Evolutionary conservation across 2,888 invertebrate genomes (phyloP), one percentile per base, ranked within the genome.

Genomic region (Aphidius colemani): DNA sequence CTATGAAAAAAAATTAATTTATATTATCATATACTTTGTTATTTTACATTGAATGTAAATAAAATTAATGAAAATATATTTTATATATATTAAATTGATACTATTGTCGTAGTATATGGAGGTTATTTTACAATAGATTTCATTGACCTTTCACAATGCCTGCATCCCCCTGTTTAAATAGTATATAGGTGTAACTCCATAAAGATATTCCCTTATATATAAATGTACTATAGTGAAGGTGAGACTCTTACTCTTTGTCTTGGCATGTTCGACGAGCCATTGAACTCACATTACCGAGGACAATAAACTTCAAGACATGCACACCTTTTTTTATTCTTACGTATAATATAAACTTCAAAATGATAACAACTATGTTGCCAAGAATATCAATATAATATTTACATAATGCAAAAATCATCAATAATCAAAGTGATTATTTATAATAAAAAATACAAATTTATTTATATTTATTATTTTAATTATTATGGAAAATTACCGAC

Each of bases 91-190:
- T 30, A 30, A 30, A 30, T 30, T 30, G 30, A 30, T 30, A 30
- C 30, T 5, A 30, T 30, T 30, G 30, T 30, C 5, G 30, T 30
- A 30, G n/a, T 45, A 39, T 51, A 39, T 51, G n/a, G 62, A 76
- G 74, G 73, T 77, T 75, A 75, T 74, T 74, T 61, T 69, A 67
- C 74, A 74, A 75, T 77, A 77, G 74, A 74, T 76, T 30, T 70
- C 75, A 71, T 75, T 77, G 78, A 78, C 77, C 78, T 78, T 75
- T 64, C 72, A 71, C 77, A 73, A 76, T 75, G 73, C 71, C 70
- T 72, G 70, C 71, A 71, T 73, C 70, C 67, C 66, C 70, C 68
- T 71, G 65, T 30, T 30, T 30, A 2, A 30, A 30, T 0, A 3
- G 30, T 30, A 30, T 30, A 30, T 30, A 30, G 30, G 72, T 75